phyloP scores from a whole-genome alignment of 1,140 invertebrate species.

The Drosophila yakuba region DNA sequence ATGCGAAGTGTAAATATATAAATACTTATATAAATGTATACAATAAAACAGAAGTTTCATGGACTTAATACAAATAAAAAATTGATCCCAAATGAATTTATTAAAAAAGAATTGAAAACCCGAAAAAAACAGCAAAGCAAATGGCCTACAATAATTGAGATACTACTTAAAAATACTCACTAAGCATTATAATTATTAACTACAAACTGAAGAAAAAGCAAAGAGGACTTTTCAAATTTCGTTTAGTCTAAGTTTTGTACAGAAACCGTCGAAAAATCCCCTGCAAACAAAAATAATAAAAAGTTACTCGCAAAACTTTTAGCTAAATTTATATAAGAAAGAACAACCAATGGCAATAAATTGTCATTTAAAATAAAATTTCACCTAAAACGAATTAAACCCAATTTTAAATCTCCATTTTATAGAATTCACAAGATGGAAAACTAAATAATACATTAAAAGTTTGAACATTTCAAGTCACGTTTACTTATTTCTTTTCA shows the following conservation, averaged over 20 bases:
- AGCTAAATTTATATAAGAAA: conserved; percentile 66
- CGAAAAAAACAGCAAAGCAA: conserved; percentile 24
- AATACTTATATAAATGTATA: conserved; percentile 48
- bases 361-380: conserved; percentile 47
- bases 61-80: conserved; percentile 50
- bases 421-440: conserved; percentile 29
- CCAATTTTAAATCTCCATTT: conserved; percentile 48
- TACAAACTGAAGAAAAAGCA: conserved; percentile 8
- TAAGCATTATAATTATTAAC: conserved; percentile 59
- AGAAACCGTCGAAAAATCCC: conserved; percentile 19
- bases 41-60: conserved; percentile 58
- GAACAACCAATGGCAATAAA: conserved; percentile 38
- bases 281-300: conserved; percentile 16
- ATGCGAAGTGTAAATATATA: conserved; percentile 61
- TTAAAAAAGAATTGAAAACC: conserved; percentile 25
- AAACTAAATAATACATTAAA: conserved; percentile 40
- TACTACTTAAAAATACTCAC: conserved; percentile 59
- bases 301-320: conserved; percentile 59
- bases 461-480: conserved; percentile 41
- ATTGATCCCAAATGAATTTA: conserved; percentile 42
- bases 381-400: conserved; percentile 43
- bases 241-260: conserved; percentile 23
- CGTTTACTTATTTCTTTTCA: conserved; percentile 31
- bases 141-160: conserved; percentile 54
- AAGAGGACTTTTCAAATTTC: conserved; percentile 14